Percentiles rank a stretch among this genome's conserved stretches.
phyloP scores from a whole-genome alignment of 2,797 vertebrate species.

The Odontamblyopus rebecca region DNA sequence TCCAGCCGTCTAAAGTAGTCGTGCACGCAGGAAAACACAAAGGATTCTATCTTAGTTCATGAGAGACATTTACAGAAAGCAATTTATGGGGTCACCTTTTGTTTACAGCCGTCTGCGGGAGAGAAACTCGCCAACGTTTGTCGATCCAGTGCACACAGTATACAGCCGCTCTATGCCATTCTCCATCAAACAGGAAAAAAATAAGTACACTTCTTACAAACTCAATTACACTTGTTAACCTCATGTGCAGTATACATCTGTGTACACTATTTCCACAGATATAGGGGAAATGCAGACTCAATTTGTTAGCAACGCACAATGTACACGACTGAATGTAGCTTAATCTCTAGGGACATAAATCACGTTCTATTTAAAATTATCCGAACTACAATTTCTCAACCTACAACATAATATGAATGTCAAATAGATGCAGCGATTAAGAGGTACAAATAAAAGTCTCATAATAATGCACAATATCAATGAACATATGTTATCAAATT shows the following conservation, averaged over 20 bases:
- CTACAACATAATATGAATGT: not conserved
- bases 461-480: too few relatives aligned
- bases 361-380: not conserved
- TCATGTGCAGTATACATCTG: not conserved
- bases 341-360: not conserved
- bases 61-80: not conserved
- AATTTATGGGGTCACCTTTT: not conserved
- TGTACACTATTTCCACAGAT: not conserved
- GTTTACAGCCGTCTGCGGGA: not conserved
- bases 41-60: not conserved
- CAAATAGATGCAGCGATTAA: too few relatives aligned
- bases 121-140: not conserved
- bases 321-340: not conserved
- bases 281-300: not conserved
- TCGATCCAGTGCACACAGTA: not conserved
- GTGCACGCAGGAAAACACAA: not conserved
- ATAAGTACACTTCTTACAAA: not conserved
- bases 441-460: too few relatives aligned
- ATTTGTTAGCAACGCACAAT: not conserved
- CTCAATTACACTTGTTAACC: not conserved
- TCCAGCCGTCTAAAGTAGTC: not conserved
- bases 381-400: not conserved
- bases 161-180: not conserved
- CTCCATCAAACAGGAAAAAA: not conserved
- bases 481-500: too few relatives aligned